Evolutionary conservation across 30 jellyfish, hydroid and myxozoan species (phyloP).

Genomic region (Euphysa ruthae): DNA sequence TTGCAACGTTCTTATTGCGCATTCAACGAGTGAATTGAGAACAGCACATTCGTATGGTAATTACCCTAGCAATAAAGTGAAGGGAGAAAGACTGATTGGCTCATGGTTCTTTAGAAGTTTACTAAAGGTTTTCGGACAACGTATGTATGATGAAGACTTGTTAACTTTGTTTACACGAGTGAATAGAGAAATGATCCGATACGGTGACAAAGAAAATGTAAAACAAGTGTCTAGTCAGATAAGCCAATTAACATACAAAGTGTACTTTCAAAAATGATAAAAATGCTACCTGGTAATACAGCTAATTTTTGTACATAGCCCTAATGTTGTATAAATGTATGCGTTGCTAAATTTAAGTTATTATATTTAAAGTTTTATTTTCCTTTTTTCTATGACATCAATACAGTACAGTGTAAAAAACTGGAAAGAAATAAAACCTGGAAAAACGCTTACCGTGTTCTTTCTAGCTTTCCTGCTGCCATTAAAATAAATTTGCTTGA

Average conservation of each 20-base stretch:
- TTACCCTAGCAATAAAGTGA: background rate
- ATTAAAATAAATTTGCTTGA: too few species aligned
- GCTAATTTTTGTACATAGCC: too few species aligned
- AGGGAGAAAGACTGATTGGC: background rate
- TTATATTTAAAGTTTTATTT: too few species aligned
- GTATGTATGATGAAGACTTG: background rate
- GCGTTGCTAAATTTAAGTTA: too few species aligned
- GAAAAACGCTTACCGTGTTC: too few species aligned
- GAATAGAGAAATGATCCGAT: background rate
- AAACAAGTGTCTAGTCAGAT: background rate
- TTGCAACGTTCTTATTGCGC: background rate
- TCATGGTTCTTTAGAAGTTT: background rate
- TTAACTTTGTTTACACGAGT: slow-evolving; percentile 6
- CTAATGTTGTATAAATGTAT: too few species aligned
- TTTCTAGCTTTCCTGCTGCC: too few species aligned
- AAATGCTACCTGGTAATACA: too few species aligned
- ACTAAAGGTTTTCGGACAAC: background rate
- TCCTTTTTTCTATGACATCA: too few species aligned
- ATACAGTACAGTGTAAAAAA: too few species aligned
- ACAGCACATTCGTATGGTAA: slow-evolving; percentile 5
- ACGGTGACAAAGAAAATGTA: background rate
- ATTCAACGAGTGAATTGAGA: background rate
- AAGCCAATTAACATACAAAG: background rate
- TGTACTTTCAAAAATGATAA: background rate
- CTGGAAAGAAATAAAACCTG: too few species aligned